Base-by-base conservation (phyloP, 2,113 vertebrate genomes). In the Dicerorhinus sumatrensis region DNA sequence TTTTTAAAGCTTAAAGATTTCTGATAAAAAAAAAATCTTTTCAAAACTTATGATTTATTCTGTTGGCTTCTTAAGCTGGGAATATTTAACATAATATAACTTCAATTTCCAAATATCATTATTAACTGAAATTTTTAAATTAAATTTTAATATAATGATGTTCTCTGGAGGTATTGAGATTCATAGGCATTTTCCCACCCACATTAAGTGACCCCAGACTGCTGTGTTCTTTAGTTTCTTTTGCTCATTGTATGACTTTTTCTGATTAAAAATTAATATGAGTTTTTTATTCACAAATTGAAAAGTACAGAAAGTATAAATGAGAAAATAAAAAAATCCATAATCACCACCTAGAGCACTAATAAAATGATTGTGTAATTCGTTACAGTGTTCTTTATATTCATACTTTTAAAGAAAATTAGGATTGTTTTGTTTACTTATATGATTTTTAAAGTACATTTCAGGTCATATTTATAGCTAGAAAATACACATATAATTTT, bases 201-300 rank as follows among this genome's bases (percentile, higher is more conserved):
- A 93, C 21, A 54, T 46, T 73, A 83, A 93, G 63, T 83, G 60
- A 86, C 33, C 25, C 5, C 2, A 86, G 3, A 65, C 39, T 91
- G 2, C 27, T 87, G 16, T 60, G 12, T 0, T 69, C 62, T 80
- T 77, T 33, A 48, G 10, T 51, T 95, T 7, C 27, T 91, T 1
- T 58, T 88, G 92, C 42, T 85, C 33, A 56, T 93, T n/a, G 23
- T 54, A 76, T 89, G 46, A 39, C 2, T 36, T 92, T 91, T 70
- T 70, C 70, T 85, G 33, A 97, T 95, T 70, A 88, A 94, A 96
- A 85, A 83, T 91, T 80, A 87, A 81, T 89, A 62, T 25, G 63
- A n/a, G 2, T 16, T 63, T 80, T 93, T 85, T 81, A 17, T 62
- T 88, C 42, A 67, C 27, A 92, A 70, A 70, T 75, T 65, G 14